Percentiles rank a stretch among this genome's conserved stretches.
phyloP scores from a whole-genome alignment of 64 coral and sea anemone genomes.

The Astreopora myriophthalma region DNA sequence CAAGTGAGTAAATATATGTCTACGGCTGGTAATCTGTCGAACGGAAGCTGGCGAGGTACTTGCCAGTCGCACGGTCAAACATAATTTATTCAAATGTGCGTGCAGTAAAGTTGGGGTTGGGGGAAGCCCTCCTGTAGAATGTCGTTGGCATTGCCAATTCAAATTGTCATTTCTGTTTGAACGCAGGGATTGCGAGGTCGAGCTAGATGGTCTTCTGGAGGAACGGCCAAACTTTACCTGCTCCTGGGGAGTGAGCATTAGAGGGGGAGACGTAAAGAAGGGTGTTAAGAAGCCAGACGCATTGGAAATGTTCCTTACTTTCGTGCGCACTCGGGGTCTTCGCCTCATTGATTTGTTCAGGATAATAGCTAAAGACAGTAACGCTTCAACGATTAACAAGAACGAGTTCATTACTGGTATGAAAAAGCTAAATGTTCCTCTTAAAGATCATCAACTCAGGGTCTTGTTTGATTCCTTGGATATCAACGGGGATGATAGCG shows the following conservation, averaged over 20 bases:
- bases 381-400: conserved; percentile 1
- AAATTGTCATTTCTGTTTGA: neutral
- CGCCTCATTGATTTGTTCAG: conserved; percentile 68
- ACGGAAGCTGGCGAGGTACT: too few relatives aligned
- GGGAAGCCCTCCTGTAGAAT: too few relatives aligned
- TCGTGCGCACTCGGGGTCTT: conserved; percentile 36
- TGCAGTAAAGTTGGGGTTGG: too few relatives aligned
- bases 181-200: neutral
- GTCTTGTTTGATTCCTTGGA: conserved; percentile 55
- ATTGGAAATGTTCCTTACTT: conserved; percentile 34
- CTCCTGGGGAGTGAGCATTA: conserved; percentile 54
- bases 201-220: conserved; percentile 18
- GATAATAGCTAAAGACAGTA: conserved; percentile 8
- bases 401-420: conserved; percentile 45
- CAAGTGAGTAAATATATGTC: neutral
- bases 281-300: conserved; percentile 20
- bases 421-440: conserved; percentile 53
- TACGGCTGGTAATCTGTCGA: too few relatives aligned
- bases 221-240: conserved; percentile 45
- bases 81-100: too few relatives aligned
- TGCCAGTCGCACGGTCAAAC: too few relatives aligned
- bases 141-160: neutral
- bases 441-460: conserved; percentile 54
- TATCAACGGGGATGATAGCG: neutral
- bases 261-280: neutral